These are phyloP conservation scores for Drosophila pegasa DNA, from an alignment of 2,888 invertebrate genomes.

Conservation along the genomic window DNA sequence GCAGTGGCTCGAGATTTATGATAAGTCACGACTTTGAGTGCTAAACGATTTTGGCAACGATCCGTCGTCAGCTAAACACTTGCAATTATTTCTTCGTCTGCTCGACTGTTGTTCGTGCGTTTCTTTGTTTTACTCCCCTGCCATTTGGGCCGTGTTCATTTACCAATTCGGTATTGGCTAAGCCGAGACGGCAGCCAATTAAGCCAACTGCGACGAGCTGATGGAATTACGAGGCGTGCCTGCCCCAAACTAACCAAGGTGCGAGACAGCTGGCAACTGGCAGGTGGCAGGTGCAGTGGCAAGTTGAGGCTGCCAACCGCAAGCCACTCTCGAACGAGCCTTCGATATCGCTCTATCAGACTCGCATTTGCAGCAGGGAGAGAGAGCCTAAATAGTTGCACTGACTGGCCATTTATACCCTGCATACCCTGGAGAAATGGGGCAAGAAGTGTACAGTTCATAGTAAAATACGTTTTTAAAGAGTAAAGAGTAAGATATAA, in stretches of 20 bases:
- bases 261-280: too few relatives aligned
- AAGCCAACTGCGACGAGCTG: slow-evolving; percentile 44
- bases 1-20: slow-evolving; percentile 69
- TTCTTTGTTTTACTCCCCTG: not conserved
- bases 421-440: not conserved
- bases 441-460: too few relatives aligned
- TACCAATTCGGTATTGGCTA: slow-evolving; percentile 32
- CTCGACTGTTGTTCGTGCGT: not conserved
- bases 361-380: slow-evolving; percentile 3
- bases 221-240: slow-evolving; percentile 60
- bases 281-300: slow-evolving; percentile 29
- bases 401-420: not conserved
- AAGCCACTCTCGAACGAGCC: slow-evolving; percentile 27
- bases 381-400: slow-evolving; percentile 11
- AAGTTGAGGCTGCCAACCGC: slow-evolving; percentile 4
- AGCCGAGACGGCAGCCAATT: slow-evolving; percentile 63
- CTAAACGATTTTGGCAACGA: slow-evolving; percentile 52
- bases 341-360: slow-evolving; percentile 11
- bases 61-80: slow-evolving; percentile 17
- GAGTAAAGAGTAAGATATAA: too few relatives aligned
- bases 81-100: slow-evolving; percentile 39
- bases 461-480: too few relatives aligned
- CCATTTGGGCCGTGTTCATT: slow-evolving; percentile 30
- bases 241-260: slow-evolving; percentile 5
- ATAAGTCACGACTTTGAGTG: slow-evolving; percentile 71